Conservation (phyloP, 2,797 vertebrate genomes). For the Paratrypauchen microcephalus region DNA sequence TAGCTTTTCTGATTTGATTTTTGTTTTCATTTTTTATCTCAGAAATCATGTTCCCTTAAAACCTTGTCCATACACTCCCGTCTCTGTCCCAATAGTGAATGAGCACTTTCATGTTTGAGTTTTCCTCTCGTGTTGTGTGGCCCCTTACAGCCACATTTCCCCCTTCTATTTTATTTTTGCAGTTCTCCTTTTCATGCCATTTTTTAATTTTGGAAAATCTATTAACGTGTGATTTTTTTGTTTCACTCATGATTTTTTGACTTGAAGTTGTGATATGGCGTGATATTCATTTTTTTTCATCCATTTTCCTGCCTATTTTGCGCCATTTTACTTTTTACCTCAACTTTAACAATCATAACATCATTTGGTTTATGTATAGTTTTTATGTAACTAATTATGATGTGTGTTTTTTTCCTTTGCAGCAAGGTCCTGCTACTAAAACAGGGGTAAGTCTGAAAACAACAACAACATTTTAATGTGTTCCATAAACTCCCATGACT, state of each 20-base stretch:
- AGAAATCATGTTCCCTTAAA: slow-evolving; percentile 56
- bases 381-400: slow-evolving; percentile 20
- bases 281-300: slow-evolving; percentile 51
- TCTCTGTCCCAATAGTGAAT: slow-evolving; percentile 51
- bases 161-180: slow-evolving; percentile 48
- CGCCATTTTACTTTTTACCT: slow-evolving; percentile 47
- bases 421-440: slow-evolving; percentile 68
- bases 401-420: slow-evolving; percentile 26
- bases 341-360: slow-evolving; percentile 48
- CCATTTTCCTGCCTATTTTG: slow-evolving; percentile 43
- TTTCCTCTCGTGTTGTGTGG: slow-evolving; percentile 54
- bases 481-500: neutral
- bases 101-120: slow-evolving; percentile 52
- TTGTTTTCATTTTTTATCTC: slow-evolving; percentile 47
- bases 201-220: slow-evolving; percentile 30
- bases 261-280: slow-evolving; percentile 43
- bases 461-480: neutral
- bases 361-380: slow-evolving; percentile 44
- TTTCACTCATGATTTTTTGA: slow-evolving; percentile 41
- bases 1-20: slow-evolving; percentile 48
- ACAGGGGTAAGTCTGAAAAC: slow-evolving; percentile 64
- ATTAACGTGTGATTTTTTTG: slow-evolving; percentile 39
- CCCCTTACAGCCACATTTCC: slow-evolving; percentile 48
- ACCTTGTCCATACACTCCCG: slow-evolving; percentile 56
- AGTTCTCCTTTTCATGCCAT: slow-evolving; percentile 54